Conservation (phyloP, 64 coral and sea anemone genomes). For the Acropora tenuis region DNA sequence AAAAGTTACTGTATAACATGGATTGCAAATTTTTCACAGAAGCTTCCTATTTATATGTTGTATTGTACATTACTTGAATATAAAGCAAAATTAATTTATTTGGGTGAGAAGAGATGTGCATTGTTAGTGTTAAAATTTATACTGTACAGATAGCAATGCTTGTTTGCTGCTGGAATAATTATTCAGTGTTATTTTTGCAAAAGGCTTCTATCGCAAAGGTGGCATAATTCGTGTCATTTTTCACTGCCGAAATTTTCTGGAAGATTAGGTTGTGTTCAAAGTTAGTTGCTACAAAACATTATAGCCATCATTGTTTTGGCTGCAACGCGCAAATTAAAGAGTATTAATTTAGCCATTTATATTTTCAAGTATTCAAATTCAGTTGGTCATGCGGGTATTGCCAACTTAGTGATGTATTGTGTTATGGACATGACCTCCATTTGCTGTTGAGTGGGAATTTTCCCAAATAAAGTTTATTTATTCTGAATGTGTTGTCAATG, state of each 20-base stretch:
- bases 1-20: background rate
- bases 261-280: background rate
- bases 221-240: background rate
- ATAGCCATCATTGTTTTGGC: background rate
- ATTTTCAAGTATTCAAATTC: background rate
- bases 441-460: background rate
- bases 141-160: background rate
- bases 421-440: background rate
- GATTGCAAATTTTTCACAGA: background rate
- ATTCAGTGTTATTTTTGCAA: background rate
- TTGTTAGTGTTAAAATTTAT: background rate
- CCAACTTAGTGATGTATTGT: background rate
- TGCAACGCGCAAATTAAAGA: background rate
- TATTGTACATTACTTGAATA: background rate
- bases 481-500: background rate
- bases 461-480: background rate
- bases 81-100: constrained; percentile 34
- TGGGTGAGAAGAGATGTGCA: background rate
- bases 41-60: constrained; percentile 1
- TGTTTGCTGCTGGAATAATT: background rate
- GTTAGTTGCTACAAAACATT: background rate
- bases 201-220: background rate
- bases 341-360: background rate
- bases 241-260: background rate
- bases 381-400: background rate